These are phyloP conservation scores for Setipinna tenuifilis DNA, from an alignment of 2,797 vertebrate genomes.

Conservation along the genomic window DNA sequence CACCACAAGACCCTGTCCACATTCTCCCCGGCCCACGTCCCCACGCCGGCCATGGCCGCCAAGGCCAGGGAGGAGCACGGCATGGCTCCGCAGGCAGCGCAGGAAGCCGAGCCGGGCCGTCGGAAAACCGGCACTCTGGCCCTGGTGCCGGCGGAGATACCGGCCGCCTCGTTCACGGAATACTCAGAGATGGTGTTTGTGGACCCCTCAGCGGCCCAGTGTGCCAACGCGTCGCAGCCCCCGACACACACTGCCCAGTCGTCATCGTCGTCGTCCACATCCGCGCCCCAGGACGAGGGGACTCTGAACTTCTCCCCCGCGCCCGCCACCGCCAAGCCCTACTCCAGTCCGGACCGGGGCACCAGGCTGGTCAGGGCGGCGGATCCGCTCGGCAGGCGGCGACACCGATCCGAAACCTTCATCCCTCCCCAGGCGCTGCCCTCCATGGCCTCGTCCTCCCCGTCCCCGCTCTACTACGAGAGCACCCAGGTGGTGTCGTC, in stretches of 20 bases:
- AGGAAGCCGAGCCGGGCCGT: slow-evolving; percentile 58
- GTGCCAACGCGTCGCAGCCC: slow-evolving; percentile 61
- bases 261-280: slow-evolving; percentile 48
- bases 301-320: slow-evolving; percentile 65
- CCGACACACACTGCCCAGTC: slow-evolving; percentile 54
- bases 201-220: slow-evolving; percentile 36
- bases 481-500: slow-evolving; percentile 34
- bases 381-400: slow-evolving; percentile 66
- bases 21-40: slow-evolving; percentile 63
- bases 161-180: slow-evolving; percentile 57
- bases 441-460: slow-evolving; percentile 31
- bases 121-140: slow-evolving; percentile 62
- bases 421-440: slow-evolving; percentile 61
- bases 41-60: slow-evolving; percentile 59
- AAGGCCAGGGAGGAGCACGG: slow-evolving; percentile 65
- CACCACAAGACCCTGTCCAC: slow-evolving; percentile 65
- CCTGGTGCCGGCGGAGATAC: slow-evolving; percentile 54
- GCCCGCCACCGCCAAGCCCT: slow-evolving; percentile 65
- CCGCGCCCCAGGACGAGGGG: slow-evolving; percentile 67
- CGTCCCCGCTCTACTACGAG: slow-evolving; percentile 12
- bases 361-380: slow-evolving; percentile 63
- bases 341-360: slow-evolving; percentile 69
- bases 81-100: slow-evolving; percentile 64
- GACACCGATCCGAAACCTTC: slow-evolving; percentile 73
- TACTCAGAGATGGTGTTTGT: slow-evolving; percentile 58